phyloP scores from a whole-genome alignment of 1,140 invertebrate species.

The Eulimnadia texana region DNA sequence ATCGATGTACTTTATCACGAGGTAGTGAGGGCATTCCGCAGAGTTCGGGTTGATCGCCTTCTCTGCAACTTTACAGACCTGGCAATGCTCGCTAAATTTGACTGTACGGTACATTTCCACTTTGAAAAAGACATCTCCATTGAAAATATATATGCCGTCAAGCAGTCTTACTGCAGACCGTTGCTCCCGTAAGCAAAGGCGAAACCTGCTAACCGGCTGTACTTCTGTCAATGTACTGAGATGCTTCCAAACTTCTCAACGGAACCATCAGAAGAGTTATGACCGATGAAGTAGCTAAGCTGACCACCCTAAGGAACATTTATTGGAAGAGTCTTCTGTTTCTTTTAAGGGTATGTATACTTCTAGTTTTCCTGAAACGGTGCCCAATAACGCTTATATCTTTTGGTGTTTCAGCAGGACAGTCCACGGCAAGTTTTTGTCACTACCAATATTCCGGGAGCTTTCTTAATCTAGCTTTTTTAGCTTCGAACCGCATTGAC shows the following conservation, averaged over 20 bases:
- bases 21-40: background rate
- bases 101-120: background rate
- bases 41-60: too few species aligned
- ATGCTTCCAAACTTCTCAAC: background rate
- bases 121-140: background rate
- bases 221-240: too few species aligned
- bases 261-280: background rate
- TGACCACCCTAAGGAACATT: background rate
- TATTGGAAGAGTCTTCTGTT: background rate
- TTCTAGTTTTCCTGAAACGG: background rate
- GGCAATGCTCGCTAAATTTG: background rate
- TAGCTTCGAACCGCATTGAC: slow-evolving; percentile 16
- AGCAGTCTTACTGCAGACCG: background rate
- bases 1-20: background rate
- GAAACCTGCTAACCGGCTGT: too few species aligned
- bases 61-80: background rate
- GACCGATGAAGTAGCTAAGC: background rate
- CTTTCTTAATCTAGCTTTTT: slow-evolving; percentile 12
- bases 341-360: background rate
- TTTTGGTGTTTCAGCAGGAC: slow-evolving; percentile 7
- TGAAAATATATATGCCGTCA: background rate
- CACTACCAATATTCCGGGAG: slow-evolving; percentile 9
- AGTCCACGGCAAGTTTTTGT: slow-evolving; percentile 12
- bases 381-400: background rate
- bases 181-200: background rate